Percentiles rank a stretch among this genome's conserved stretches.
Evolutionary conservation across 2,888 invertebrate genomes (phyloP).

Genomic region (Latheticus oryzae): DNA sequence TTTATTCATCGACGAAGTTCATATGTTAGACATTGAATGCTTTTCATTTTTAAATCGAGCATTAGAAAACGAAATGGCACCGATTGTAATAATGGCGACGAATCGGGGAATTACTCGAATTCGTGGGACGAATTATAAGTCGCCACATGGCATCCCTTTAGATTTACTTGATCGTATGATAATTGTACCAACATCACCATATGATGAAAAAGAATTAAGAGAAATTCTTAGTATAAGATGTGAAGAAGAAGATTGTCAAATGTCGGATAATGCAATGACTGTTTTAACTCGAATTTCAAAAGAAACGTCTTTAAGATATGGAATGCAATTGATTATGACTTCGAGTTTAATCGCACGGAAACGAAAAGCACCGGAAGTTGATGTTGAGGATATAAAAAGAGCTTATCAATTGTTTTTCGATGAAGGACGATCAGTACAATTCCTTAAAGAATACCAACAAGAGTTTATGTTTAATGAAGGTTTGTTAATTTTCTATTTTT

Average conservation of each 20-base stretch:
- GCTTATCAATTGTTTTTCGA: constrained; percentile 96
- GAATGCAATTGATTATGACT: constrained; percentile 97
- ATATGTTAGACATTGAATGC: constrained; percentile 99
- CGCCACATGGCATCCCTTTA: constrained; percentile 97
- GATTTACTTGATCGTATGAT: constrained; percentile 96
- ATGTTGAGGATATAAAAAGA: constrained; percentile 91
- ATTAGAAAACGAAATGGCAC: constrained; percentile 96
- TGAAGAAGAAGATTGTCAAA: constrained; percentile 97
- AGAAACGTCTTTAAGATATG: constrained; percentile 94
- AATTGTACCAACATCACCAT: constrained; percentile 91
- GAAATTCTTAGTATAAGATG: constrained; percentile 87
- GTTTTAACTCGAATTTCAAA: constrained; percentile 93
- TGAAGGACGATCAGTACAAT: constrained; percentile 92
- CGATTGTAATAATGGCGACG: constrained; percentile 98
- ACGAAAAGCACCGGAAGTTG: constrained; percentile 86
- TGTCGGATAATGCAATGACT: constrained; percentile 89
- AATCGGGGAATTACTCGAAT: constrained; percentile 96
- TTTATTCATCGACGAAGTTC: constrained; percentile 96
- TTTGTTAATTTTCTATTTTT: constrained; percentile 29
- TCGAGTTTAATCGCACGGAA: constrained; percentile 93
- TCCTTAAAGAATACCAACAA: constrained; percentile 94
- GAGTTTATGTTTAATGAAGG: constrained; percentile 92
- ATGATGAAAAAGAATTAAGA: constrained; percentile 87
- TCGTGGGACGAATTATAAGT: constrained; percentile 82
- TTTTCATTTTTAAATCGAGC: constrained; percentile 98